phyloP scores from a whole-genome alignment of 2,888 invertebrate species.

The Aspidiotus rigidus region DNA sequence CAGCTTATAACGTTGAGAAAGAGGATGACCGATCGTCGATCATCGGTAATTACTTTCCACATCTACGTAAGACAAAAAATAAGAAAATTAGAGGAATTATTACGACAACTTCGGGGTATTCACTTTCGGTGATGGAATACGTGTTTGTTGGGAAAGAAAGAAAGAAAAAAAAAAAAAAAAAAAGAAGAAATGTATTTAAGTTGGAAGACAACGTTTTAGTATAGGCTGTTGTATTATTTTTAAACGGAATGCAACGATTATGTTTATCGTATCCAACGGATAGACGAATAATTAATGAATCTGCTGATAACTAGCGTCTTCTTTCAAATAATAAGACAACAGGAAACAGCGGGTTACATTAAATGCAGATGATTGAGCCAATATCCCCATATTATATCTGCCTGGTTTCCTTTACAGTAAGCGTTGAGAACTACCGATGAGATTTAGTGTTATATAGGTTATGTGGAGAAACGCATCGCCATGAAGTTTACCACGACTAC shows the following conservation, averaged over 20 bases:
- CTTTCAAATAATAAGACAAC: conserved; percentile 27
- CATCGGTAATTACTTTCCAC: too few species aligned
- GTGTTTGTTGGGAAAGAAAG: conserved; percentile 4
- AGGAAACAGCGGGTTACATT: conserved; percentile 32
- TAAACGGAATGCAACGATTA: conserved; percentile 29
- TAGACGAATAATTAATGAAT: conserved; percentile 30
- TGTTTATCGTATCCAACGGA: conserved; percentile 19
- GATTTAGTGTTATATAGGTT: conserved; percentile 28
- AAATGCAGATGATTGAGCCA: conserved; percentile 29
- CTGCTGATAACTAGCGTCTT: conserved; percentile 9
- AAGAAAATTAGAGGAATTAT: not conserved
- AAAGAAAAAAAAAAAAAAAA: not conserved
- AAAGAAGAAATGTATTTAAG: not conserved
- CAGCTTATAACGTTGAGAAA: too few species aligned
- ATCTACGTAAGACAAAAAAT: too few species aligned
- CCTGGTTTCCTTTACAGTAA: conserved; percentile 19
- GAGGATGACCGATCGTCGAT: too few species aligned
- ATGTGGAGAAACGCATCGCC: conserved; percentile 15
- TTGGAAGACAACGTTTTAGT: not conserved
- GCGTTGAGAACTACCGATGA: not conserved
- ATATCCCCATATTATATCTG: conserved; percentile 15
- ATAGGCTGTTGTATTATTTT: not conserved
- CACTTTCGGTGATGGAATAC: conserved; percentile 5
- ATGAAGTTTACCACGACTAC: conserved; percentile 1
- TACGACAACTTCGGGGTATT: conserved; percentile 9